Base-by-base conservation (phyloP, 2,113 vertebrate genomes). In the Panthera leo region DNA sequence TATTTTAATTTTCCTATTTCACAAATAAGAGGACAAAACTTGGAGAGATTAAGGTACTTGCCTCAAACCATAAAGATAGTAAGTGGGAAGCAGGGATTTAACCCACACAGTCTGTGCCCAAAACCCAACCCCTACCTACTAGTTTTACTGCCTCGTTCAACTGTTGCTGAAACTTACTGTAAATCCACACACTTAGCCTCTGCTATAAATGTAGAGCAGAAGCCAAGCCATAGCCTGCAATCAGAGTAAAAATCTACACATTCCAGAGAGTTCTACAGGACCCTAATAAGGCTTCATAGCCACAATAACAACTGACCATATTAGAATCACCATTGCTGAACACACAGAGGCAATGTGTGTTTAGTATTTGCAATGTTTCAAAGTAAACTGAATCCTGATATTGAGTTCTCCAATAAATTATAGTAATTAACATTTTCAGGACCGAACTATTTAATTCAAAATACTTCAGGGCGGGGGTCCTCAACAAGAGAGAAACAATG, bases 361-460 rank as follows among this genome's bases (percentile, higher is more conserved):
- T 89, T 75, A 85, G 53, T 67, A 80, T 55, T 39, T 42, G 61
- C 23, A 65, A 65, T 76, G 67, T 85, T 95, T 96, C 92, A 94
- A 79, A 95, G 71, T 68, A 91, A 96, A 95, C 27, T 7, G 86
- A 85, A 93, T 85, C 61, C 42, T 73, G 8, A 68, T 91, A 82
- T 31, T 27, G 68, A 89, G 53, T 91, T 96, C 82, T 34, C 88
- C 70, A 92, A 88, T 75, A 97, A 89, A 95, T 95, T 89, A 91
- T 12, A 90, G 76, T 85, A 92, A 94, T 89, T 94, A 97, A 85
- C 55, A 97, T 97, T 83, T 96, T 94, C 3, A 34, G 82, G n/a
- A 51, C 25, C 71, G 76, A 68, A 13, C 19, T 71, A 85, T 85
- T 95, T 88, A 96, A 97, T 83, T 92, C 92, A 91, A 95, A 92